phyloP scores from a whole-genome alignment of 2,113 vertebrate species.

The Panurus biarmicus region DNA sequence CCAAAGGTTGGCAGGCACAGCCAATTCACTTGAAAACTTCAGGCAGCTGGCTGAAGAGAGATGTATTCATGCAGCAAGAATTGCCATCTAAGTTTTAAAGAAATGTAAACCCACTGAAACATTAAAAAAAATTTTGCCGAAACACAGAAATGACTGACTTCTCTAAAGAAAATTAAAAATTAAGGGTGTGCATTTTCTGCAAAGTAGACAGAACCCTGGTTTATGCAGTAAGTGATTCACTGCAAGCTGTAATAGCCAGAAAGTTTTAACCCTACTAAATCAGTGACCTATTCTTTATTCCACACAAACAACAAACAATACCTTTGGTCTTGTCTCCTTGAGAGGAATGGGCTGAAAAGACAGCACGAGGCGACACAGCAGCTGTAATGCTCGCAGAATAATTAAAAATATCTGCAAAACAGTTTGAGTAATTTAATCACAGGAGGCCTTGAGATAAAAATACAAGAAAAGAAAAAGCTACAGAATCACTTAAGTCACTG shows the following conservation, averaged over 20 bases:
- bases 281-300: not conserved
- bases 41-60: not conserved
- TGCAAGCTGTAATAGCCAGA: not conserved
- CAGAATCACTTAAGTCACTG: not conserved
- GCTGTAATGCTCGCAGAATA: conserved; percentile 83
- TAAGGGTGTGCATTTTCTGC: not conserved
- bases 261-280: not conserved
- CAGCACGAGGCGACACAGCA: conserved; percentile 85
- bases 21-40: not conserved
- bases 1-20: not conserved
- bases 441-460: not conserved
- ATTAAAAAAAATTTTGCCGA: not conserved
- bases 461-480: not conserved
- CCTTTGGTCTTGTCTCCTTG: conserved; percentile 78
- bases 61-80: not conserved
- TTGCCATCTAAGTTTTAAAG: not conserved
- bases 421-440: not conserved
- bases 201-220: not conserved
- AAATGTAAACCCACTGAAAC: not conserved
- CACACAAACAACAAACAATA: conserved; percentile 14
- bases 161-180: not conserved
- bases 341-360: conserved; percentile 89
- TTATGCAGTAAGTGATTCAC: not conserved
- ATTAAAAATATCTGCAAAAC: conserved; percentile 84
- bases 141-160: not conserved